A percentile compares a stretch with the other conserved stretches of the same genome.
Evolutionary conservation across 2,888 invertebrate genomes (phyloP).

Genomic region (Clepsis dumicolana): DNA sequence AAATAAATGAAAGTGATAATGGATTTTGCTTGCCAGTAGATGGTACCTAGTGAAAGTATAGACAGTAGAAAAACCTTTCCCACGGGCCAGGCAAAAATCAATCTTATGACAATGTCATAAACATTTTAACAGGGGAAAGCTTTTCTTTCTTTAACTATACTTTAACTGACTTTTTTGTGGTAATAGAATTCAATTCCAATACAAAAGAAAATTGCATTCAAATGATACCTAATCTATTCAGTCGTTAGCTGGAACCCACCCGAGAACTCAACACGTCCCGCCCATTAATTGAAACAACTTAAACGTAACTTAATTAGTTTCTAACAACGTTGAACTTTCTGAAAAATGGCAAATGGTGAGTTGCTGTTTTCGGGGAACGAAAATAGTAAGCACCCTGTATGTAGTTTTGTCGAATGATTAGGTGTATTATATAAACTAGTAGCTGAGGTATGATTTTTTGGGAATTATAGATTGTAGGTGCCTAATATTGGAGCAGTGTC

Average conservation of each 20-base stretch:
- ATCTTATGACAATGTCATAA: too few relatives aligned
- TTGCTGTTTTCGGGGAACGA: not conserved
- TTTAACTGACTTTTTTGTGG: not conserved
- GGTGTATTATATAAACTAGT: too few relatives aligned
- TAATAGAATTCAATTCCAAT: slow-evolving; percentile 12
- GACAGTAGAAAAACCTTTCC: too few relatives aligned
- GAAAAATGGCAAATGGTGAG: slow-evolving; percentile 19
- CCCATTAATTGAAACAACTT: slow-evolving; percentile 59
- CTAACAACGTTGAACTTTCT: slow-evolving; percentile 46
- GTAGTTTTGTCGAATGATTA: not conserved
- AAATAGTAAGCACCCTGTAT: not conserved
- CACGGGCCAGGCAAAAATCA: too few relatives aligned
- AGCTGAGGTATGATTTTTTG: too few relatives aligned
- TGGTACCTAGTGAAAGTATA: too few relatives aligned
- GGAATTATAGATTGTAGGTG: too few relatives aligned
- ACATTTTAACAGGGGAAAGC: too few relatives aligned
- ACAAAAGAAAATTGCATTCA: slow-evolving; percentile 32
- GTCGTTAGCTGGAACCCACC: slow-evolving; percentile 29
- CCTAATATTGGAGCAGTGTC: too few relatives aligned
- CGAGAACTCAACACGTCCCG: slow-evolving; percentile 46
- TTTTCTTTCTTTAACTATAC: too few relatives aligned
- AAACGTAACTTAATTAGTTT: slow-evolving; percentile 56
- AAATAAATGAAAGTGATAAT: too few relatives aligned
- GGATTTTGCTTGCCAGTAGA: too few relatives aligned
- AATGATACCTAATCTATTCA: slow-evolving; percentile 22